Evolutionary conservation across 2,888 invertebrate genomes (phyloP), one percentile per base, ranked within the genome.

Genomic region (Junonia oenone): DNA sequence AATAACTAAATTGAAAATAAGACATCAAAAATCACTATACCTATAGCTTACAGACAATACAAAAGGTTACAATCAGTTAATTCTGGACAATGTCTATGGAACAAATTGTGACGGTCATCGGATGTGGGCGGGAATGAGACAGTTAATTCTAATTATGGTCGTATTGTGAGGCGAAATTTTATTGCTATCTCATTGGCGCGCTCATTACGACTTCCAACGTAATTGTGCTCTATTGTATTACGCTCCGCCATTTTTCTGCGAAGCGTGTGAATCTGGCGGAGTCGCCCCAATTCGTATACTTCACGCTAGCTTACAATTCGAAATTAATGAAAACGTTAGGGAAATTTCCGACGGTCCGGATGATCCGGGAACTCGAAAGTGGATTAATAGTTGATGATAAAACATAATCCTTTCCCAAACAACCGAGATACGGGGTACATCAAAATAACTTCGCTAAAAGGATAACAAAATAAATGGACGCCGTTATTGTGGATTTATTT

Each of bases 141-240:
- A 84, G 88, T 89, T 89, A 87, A 89, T 90, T 86, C 83, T 88
- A 90, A 90, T 89, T 87, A 88, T 77, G 76, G 71, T 71, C 69
- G 80, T 81, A 88, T 89, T 90, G 89, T 89, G 76, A 71, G 77
- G 73, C 80, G 74, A 82, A 83, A 83, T 87, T 89, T 89, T 89
- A 89, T 88, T 78, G 86, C 87, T 80, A 84, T 86, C 89, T 87
- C 88, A 88, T 89, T 87, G 85, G 79, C 74, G 68, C 75, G 73
- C 79, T 88, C 82, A 86, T 89, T 86, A 87, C 75, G 71, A 61
- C 64, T 63, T 61, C 66, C 61, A 59, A 65, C 73, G 84, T 89
- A 88, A 88, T 90, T 87, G 79, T 81, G 74, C 68, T 66, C 87
- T 73, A 90, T 90, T 90, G 88, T 89, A 66, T 63, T 67, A 68